phyloP scores from a whole-genome alignment of 30 jellyfish, hydroid and myxozoan species.

The Turritopsis dohrnii region DNA sequence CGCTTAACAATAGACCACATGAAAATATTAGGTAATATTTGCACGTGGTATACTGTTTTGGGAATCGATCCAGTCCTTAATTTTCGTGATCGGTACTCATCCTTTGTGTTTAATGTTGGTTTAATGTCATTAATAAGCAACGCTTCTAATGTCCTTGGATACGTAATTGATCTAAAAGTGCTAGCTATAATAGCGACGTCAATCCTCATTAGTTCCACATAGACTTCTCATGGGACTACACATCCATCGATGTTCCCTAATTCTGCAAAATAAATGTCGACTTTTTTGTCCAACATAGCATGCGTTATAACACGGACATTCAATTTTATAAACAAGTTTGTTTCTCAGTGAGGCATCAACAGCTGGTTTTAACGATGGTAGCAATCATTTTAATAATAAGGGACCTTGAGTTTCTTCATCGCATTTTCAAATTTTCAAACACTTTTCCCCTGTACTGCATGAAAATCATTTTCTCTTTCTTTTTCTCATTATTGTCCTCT shows the following conservation, averaged over 20 bases:
- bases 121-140: background rate
- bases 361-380: background rate
- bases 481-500: background rate
- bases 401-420: background rate
- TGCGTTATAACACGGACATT: slow-evolving; percentile 16
- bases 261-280: slow-evolving; percentile 2
- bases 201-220: background rate
- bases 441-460: background rate
- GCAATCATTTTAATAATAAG: background rate
- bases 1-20: background rate
- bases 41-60: too few relatives aligned
- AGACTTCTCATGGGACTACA: background rate
- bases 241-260: background rate
- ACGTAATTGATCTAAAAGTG: background rate
- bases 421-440: background rate
- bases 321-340: slow-evolving; percentile 3
- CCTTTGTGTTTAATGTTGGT: background rate
- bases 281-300: slow-evolving; percentile 23
- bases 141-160: slow-evolving; percentile 1
- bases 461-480: background rate
- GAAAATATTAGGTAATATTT: background rate
- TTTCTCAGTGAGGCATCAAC: slow-evolving; percentile 4
- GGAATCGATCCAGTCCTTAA: background rate
- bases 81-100: background rate
- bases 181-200: slow-evolving; percentile 4